Percentiles rank a stretch among this genome's conserved stretches.
Evolutionary conservation across 2,888 invertebrate genomes (phyloP).

Genomic region (Hydrotaea cyrtoneurina): DNA sequence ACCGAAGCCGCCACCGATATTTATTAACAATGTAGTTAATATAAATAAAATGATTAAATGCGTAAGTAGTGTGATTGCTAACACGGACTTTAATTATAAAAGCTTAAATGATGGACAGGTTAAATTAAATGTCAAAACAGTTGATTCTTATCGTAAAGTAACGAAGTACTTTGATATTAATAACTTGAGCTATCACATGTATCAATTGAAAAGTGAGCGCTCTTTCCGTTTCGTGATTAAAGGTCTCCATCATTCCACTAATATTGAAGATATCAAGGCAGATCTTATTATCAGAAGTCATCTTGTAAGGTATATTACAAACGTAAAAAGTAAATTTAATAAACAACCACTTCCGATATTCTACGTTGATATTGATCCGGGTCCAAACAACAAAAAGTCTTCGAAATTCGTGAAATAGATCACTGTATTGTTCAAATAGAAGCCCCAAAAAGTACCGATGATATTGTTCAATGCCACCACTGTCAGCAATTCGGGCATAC

Average conservation of each 20-base stretch:
- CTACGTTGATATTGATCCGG: not conserved
- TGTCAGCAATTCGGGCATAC: slow-evolving; percentile 59
- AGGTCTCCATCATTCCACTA: not conserved
- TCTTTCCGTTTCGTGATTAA: not conserved
- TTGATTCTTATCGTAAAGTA: not conserved
- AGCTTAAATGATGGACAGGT: not conserved
- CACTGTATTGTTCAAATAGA: slow-evolving; percentile 53
- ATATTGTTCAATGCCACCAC: slow-evolving; percentile 52
- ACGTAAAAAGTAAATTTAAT: slow-evolving; percentile 37
- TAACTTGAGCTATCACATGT: not conserved
- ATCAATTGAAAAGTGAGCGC: not conserved
- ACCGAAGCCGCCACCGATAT: not conserved
- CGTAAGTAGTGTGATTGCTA: slow-evolving; percentile 13
- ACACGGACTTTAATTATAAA: not conserved
- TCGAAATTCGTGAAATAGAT: slow-evolving; percentile 47
- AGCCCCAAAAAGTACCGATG: slow-evolving; percentile 21
- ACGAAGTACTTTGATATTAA: not conserved
- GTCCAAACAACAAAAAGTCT: slow-evolving; percentile 53
- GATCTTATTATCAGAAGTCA: not conserved
- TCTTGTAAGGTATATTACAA: slow-evolving; percentile 1
- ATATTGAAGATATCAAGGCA: not conserved
- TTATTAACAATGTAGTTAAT: no score
- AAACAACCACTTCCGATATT: slow-evolving; percentile 56
- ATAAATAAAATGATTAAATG: slow-evolving; percentile 37
- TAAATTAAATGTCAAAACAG: not conserved